Percentiles rank a stretch among this genome's conserved stretches.
Evolutionary conservation across 2,797 vertebrate genomes (phyloP).

Genomic region (Leptoclinus maculatus): DNA sequence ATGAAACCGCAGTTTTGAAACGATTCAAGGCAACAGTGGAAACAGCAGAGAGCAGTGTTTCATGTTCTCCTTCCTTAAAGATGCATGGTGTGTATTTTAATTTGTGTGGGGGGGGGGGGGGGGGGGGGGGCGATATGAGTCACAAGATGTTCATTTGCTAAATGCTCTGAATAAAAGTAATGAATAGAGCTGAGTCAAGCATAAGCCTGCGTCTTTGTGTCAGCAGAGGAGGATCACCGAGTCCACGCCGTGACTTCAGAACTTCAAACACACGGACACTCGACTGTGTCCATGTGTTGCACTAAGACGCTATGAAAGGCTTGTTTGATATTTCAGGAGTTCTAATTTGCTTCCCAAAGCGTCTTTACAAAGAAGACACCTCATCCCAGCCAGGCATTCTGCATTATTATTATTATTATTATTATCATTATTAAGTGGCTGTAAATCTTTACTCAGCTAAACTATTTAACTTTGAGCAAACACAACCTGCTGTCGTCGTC

Average conservation of each 20-base stretch:
- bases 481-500: not conserved
- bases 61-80: conserved; percentile 7
- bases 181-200: conserved; percentile 34
- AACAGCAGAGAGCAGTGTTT: conserved; percentile 18
- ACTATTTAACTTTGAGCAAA: not conserved
- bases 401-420: not conserved
- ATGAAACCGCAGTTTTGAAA: not conserved
- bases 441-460: not conserved
- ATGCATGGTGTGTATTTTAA: conserved; percentile 40
- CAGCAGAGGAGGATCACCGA: conserved; percentile 17
- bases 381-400: conserved; percentile 2
- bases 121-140: conserved; percentile 14
- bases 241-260: conserved; percentile 27
- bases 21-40: not conserved
- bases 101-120: not conserved
- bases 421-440: not conserved
- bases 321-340: conserved; percentile 55
- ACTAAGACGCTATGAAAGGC: conserved; percentile 47
- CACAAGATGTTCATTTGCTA: conserved; percentile 41
- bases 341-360: conserved; percentile 56
- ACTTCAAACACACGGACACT: conserved; percentile 57
- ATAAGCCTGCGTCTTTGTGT: conserved; percentile 41
- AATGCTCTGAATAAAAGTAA: not conserved
- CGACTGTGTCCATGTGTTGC: no score
- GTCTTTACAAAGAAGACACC: conserved; percentile 9